Conservation (phyloP, 2,113 vertebrate genomes). For the Polypterus senegalus region DNA sequence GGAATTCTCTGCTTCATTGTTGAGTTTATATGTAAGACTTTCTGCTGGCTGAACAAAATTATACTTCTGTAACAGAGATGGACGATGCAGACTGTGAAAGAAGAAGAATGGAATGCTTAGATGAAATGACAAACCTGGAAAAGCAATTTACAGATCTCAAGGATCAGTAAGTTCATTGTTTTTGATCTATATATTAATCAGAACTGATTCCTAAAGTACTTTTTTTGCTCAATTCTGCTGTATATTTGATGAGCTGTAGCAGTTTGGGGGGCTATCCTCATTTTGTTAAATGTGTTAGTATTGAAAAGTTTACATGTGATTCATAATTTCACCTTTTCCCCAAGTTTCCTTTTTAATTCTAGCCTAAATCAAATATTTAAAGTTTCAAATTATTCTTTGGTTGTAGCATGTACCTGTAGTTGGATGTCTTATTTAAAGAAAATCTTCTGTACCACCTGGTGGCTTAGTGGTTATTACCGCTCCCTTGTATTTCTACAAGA, state of each 20-base stretch:
- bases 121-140: constrained; percentile 97
- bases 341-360: neutral
- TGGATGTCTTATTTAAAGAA: no score
- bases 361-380: no score
- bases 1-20: no score
- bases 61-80: constrained; percentile 65
- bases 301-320: constrained; percentile 29
- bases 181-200: no score
- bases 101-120: constrained; percentile 93
- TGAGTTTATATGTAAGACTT: no score
- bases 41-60: neutral
- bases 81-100: constrained; percentile 97
- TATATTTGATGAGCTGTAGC: neutral
- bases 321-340: constrained; percentile 18
- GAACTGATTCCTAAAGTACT: no score
- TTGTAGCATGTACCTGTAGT: no score
- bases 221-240: neutral
- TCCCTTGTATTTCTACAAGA: no score
- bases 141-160: constrained; percentile 98
- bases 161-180: constrained; percentile 76
- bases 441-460: no score
- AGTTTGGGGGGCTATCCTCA: no score
- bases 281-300: constrained; percentile 1
- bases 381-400: no score
- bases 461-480: no score